These are phyloP conservation scores for Conops quadrifasciatus DNA, from an alignment of 2,888 invertebrate species.

Conservation along the genomic window DNA sequence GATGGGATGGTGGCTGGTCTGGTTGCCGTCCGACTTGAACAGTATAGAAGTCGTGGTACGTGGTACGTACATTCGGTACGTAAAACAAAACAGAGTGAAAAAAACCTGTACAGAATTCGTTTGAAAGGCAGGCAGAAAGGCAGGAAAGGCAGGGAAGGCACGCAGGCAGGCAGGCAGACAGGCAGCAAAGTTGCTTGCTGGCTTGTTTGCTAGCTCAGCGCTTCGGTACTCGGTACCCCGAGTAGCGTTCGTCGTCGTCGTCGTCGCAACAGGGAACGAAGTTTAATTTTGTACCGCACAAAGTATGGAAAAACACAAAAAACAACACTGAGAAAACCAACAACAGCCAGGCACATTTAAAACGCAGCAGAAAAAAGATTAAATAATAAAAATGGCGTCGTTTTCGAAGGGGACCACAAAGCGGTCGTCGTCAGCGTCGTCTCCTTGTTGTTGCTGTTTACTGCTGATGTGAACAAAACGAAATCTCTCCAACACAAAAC, in stretches of 20 bases:
- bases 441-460: slow-evolving; percentile 38
- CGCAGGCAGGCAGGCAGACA: too few species aligned
- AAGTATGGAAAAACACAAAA: slow-evolving; percentile 12
- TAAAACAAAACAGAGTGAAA: not conserved
- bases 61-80: not conserved
- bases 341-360: slow-evolving; percentile 16
- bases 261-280: slow-evolving; percentile 35
- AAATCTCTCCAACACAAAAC: slow-evolving; percentile 47
- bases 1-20: slow-evolving; percentile 22
- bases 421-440: slow-evolving; percentile 49
- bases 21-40: slow-evolving; percentile 5
- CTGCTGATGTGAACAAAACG: slow-evolving; percentile 52
- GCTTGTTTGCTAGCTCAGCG: slow-evolving; percentile 35
- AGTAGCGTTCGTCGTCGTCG: not conserved
- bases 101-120: slow-evolving; percentile 47
- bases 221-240: slow-evolving; percentile 34
- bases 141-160: slow-evolving; percentile 29
- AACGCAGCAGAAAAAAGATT: slow-evolving; percentile 17
- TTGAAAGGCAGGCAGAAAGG: slow-evolving; percentile 34
- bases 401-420: slow-evolving; percentile 28
- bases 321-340: not conserved
- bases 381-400: slow-evolving; percentile 34
- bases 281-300: slow-evolving; percentile 32
- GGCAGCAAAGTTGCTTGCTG: slow-evolving; percentile 11
- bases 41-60: not conserved